Evolutionary conservation across 2,797 vertebrate species (phyloP), one percentile per base, ranked within the genome.

Genomic region (Pseudopleuronectes americanus): DNA sequence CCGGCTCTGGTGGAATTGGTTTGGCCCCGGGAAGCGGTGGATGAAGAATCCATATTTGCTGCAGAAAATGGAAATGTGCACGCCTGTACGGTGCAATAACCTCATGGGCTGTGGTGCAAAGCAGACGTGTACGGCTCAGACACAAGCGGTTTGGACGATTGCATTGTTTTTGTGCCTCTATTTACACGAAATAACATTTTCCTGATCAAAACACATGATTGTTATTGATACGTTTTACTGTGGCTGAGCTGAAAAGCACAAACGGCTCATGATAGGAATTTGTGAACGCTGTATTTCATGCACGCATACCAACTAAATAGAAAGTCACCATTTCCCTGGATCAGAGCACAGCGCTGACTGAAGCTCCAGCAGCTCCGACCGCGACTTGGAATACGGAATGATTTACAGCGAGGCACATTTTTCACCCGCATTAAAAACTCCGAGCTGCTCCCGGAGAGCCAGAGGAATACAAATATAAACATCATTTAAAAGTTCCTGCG

Each of bases 401-500:
- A 85, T 84, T 90, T 83, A 82, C 64, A 63, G 73, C 19, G 16
- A 79, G 75, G 70, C 48, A 13, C 64, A 67, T 83, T 79, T 71
- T 79, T 87, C 80, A 77, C 33, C 82, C 80, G 51, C 64, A 74
- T 80, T 77, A 67, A 82, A 82, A 85, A 78, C 71, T 70, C 57
- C 6, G 51, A 62, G 61, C 74, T 61, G 65, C 74, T 75, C 56
- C 55, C 49, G 21, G 2, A 6, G 56, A 83, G 84, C 85, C 76
- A 80, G 57, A 85, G 48, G 33, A 80, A 82, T 14, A 77, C 76
- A 88, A 81, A 87, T 81, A 80, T 74, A 88, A 90, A 89, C 86
- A 84, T 81, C 68, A 77, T 65, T 88, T 79, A 41, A 70, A 49
- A 49, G 75, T 73, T 81, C 75, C 76, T 84, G 68, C 31, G 55